Percentiles rank a stretch among this genome's conserved stretches.
phyloP scores from a whole-genome alignment of 2,113 vertebrate species.

The Todiramphus saurophagus region DNA sequence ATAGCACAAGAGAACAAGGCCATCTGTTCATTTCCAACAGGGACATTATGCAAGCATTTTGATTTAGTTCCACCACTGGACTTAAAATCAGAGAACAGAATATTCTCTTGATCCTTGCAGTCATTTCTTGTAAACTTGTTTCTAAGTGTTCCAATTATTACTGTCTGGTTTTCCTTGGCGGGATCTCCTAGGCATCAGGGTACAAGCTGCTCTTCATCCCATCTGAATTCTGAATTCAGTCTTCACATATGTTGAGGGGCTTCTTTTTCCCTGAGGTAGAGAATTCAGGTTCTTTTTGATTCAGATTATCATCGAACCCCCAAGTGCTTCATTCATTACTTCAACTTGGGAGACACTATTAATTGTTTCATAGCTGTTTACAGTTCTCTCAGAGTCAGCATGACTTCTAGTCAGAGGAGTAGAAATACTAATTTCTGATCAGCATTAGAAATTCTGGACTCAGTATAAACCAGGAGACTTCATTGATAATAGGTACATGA shows the following conservation, averaged over 20 bases:
- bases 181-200: background rate
- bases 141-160: constrained; percentile 9
- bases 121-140: constrained; percentile 24
- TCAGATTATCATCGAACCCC: background rate
- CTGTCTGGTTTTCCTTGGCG: background rate
- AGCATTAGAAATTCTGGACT: background rate
- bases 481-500: background rate
- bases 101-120: background rate
- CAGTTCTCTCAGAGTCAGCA: background rate
- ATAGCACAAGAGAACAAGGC: background rate
- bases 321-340: background rate
- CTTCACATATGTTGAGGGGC: constrained; percentile 15
- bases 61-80: constrained; percentile 27
- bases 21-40: constrained; percentile 40
- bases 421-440: background rate
- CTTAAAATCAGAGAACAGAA: constrained; percentile 15
- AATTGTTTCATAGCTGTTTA: background rate
- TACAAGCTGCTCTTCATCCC: background rate
- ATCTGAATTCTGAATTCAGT: background rate
- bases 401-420: background rate
- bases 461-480: background rate
- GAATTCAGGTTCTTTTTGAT: background rate
- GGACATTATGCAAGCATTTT: background rate
- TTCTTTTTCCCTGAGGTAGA: background rate
- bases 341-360: background rate